Evolutionary conservation across 2,113 vertebrate genomes (phyloP).

Genomic region (Chascanopsetta lugubris): DNA sequence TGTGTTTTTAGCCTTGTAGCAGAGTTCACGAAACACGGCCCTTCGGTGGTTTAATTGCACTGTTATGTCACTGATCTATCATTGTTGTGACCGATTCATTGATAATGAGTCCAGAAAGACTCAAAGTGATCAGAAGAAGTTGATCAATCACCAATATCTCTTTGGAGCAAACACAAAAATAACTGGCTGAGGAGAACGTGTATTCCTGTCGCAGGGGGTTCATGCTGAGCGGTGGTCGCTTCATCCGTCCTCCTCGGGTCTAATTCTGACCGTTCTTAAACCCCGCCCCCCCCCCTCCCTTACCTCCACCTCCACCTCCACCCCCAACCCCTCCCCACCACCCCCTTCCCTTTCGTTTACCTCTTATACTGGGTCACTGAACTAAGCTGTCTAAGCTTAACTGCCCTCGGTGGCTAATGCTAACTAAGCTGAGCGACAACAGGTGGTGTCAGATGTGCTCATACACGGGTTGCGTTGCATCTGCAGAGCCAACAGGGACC

Average conservation of each 20-base stretch:
- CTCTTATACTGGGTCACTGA: conserved; percentile 69
- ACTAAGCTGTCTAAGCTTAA: conserved; percentile 74
- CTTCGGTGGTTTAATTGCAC: neutral
- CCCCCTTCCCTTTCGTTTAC: conserved; percentile 52
- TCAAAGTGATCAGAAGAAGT: neutral
- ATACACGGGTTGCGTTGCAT: conserved; percentile 37
- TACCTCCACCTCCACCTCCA: neutral
- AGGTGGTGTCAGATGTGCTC: conserved; percentile 65
- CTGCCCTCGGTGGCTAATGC: conserved; percentile 66
- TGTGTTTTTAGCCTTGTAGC: neutral
- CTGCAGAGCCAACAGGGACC: conserved; percentile 18
- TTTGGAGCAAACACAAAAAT: neutral
- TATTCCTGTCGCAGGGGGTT: neutral
- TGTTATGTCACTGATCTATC: too few species aligned
- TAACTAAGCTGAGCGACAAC: conserved; percentile 72
- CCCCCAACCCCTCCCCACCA: neutral
- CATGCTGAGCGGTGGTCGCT: conserved; percentile 13
- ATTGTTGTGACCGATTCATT: neutral
- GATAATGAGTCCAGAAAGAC: neutral
- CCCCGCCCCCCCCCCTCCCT: neutral
- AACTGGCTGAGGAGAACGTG: neutral
- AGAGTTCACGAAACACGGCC: neutral
- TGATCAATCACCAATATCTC: neutral
- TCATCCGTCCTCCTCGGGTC: conserved; percentile 25
- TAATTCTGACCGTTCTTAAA: conserved; percentile 34